Conservation (phyloP, 2,797 vertebrate genomes). For the Brotogeris chrysoptera region DNA sequence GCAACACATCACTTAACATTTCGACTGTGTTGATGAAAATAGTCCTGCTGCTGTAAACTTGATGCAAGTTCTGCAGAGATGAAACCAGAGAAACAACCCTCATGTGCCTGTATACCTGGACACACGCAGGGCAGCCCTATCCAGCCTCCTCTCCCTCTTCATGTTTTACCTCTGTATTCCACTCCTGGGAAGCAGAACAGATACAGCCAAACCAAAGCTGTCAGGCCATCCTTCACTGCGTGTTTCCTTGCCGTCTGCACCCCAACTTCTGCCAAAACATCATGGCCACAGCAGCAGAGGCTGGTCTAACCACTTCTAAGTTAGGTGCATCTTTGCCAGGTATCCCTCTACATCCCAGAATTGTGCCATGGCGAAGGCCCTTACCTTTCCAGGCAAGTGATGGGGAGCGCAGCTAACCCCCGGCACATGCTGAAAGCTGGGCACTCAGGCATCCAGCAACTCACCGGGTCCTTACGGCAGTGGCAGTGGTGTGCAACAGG, state of each 20-base stretch:
- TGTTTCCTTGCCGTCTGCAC: neutral
- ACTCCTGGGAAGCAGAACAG: neutral
- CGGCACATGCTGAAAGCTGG: constrained; percentile 83
- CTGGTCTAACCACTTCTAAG: neutral
- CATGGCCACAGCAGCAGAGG: neutral
- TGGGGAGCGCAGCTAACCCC: constrained; percentile 82
- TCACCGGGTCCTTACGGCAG: neutral
- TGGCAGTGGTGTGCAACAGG: neutral
- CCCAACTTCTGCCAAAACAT: neutral
- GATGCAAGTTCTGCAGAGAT: neutral
- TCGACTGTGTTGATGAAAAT: neutral
- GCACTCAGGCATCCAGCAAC: constrained; percentile 29
- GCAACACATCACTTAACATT: neutral
- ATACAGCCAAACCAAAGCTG: neutral
- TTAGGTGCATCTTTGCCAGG: neutral
- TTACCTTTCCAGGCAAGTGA: constrained; percentile 90
- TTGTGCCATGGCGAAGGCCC: neutral
- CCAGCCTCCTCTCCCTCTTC: neutral
- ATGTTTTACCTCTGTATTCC: neutral
- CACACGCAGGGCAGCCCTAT: neutral
- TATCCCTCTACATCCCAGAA: neutral
- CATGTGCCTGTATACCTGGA: neutral
- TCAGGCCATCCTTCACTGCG: fast-evolving
- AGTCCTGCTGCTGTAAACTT: neutral
- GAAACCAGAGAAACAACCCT: neutral